Conservation (phyloP, 35 echinoderm and acorn worm genomes). For the Ophioderma brevispina region DNA sequence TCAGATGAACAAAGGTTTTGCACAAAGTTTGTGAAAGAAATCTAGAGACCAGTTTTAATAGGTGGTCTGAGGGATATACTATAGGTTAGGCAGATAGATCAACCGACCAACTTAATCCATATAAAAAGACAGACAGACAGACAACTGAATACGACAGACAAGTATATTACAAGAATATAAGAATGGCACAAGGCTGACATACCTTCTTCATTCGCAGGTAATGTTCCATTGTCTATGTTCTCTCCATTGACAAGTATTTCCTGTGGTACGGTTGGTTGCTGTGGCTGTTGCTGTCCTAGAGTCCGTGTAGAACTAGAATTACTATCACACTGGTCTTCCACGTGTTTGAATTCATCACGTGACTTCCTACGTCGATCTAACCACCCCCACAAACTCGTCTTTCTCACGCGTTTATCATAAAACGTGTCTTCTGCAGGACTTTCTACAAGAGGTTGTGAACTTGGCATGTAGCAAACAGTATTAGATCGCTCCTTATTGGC, state of each 20-base stretch:
- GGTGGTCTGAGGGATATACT: no score
- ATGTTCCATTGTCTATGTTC: background rate
- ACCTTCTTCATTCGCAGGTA: slow-evolving; percentile 17
- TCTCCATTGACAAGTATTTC: background rate
- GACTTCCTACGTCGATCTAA: slow-evolving; percentile 51
- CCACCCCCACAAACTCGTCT: slow-evolving; percentile 65
- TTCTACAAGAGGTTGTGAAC: background rate
- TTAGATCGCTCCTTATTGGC: slow-evolving; percentile 40
- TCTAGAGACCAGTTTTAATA: no score
- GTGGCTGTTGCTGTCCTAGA: background rate
- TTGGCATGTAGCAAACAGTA: slow-evolving; percentile 28
- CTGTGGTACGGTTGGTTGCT: no score
- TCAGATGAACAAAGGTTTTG: no score
- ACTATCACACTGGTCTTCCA: slow-evolving; percentile 17
- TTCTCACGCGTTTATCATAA: slow-evolving; percentile 22
- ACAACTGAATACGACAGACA: no score
- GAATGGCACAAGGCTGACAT: background rate
- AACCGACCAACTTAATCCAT: no score
- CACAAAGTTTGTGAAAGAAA: no score
- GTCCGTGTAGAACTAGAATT: background rate
- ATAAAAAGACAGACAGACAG: no score
- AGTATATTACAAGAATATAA: no score
- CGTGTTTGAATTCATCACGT: slow-evolving; percentile 38
- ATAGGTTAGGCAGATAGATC: no score
- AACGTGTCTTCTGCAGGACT: background rate